Evolutionary conservation across 1,140 invertebrate genomes (phyloP).

Genomic region (Drosophila dunni): DNA sequence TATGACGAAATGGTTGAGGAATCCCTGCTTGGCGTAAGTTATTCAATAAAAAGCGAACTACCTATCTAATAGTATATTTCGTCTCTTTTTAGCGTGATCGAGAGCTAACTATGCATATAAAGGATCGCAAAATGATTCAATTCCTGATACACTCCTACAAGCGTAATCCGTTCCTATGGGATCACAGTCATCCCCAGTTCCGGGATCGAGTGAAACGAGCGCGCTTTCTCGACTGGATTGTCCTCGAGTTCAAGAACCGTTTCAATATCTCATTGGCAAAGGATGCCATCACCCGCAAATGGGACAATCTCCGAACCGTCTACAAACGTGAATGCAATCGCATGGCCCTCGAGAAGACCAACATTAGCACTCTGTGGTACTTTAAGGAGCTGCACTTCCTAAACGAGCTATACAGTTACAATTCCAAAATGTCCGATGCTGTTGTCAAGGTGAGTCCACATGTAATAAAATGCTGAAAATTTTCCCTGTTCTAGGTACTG

Average conservation of each 20-base stretch:
- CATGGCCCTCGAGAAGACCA: constrained; percentile 78
- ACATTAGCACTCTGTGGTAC: constrained; percentile 79
- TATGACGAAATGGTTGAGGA: constrained; percentile 82
- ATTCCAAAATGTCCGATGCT: constrained; percentile 77
- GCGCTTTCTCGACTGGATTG: constrained; percentile 80
- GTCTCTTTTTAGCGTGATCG: constrained; percentile 58
- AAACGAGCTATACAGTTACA: constrained; percentile 80
- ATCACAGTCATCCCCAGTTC: constrained; percentile 79
- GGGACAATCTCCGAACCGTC: constrained; percentile 80
- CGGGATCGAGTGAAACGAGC: constrained; percentile 74
- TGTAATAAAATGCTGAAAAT: constrained; percentile 2
- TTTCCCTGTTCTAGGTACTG: constrained; percentile 7
- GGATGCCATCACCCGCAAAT: constrained; percentile 79
- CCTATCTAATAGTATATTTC: background rate
- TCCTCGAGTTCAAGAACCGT: constrained; percentile 74
- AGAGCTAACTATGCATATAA: constrained; percentile 77
- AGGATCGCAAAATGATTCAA: constrained; percentile 82
- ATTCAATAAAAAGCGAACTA: background rate
- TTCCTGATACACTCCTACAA: constrained; percentile 80
- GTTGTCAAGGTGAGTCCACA: constrained; percentile 67
- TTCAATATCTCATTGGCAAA: constrained; percentile 77
- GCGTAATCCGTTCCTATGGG: constrained; percentile 78
- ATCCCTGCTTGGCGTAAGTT: constrained; percentile 71
- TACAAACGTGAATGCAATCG: constrained; percentile 83
- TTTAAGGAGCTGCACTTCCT: constrained; percentile 80